Base-by-base conservation (phyloP, 2,888 invertebrate genomes). In the Seira musarum region DNA sequence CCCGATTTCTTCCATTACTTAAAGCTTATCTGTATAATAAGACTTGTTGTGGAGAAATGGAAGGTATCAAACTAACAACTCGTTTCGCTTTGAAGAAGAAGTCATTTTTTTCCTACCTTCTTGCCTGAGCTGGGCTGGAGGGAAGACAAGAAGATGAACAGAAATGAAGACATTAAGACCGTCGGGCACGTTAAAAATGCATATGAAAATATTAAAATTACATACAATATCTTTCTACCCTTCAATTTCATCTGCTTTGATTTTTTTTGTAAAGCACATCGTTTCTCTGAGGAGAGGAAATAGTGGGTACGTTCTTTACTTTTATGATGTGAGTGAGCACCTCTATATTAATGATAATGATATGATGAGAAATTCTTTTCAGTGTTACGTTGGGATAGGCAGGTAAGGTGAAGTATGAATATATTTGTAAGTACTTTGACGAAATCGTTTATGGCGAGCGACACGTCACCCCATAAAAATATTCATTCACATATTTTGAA, bases 161-260 rank as follows among this genome's bases (percentile, higher is more conserved):
- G 53, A 81, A 76, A 78, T 82, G 65, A 74, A 79, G 79, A 79
- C 75, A 80, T 72, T 68, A 71, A 75, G 79, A 69, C 69, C 53
- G 79, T 75, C 57, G 75, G 79, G 72, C 77, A 82, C 73, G 78
- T 70, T 70, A 67, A 76, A 79, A 80, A 77, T 71, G 40, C 64
- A 80, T 77, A 70, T 70, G 78, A 81, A 40, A 78, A 73, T 74
- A 81, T 78, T 81, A 71, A 79, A 83, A 78, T 79, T 80, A 77
- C 80, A 82, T 66, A 75, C 73, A 70, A 74, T 61, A 68, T 40
- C 63, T 53, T 53, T 75, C 74, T 72, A 78, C 77, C 75, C 83
- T 53, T 74, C 78, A 75, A 82, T 80, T 80, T 82, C 73, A 70
- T 64, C 63, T 63, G n/a, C 53, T 64, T 63, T 73, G 72, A 66